Conservation (phyloP, 2,113 vertebrate genomes). For the Myrmophylax atrothorax region DNA sequence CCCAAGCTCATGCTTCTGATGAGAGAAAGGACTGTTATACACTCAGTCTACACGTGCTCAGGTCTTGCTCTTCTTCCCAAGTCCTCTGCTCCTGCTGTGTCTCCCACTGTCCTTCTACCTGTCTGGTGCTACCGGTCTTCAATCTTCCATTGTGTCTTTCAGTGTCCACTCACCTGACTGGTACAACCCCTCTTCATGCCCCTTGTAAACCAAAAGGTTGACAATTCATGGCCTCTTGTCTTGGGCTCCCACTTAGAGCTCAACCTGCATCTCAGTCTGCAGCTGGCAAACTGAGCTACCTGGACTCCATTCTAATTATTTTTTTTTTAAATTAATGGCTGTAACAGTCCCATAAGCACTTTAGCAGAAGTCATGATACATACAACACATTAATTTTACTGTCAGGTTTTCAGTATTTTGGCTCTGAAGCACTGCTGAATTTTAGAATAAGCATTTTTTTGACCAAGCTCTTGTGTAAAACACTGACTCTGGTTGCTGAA, state of each 20-base stretch:
- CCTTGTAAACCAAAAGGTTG: not conserved
- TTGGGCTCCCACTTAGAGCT: not conserved
- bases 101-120: fast-evolving
- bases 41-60: not conserved
- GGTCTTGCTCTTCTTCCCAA: fast-evolving
- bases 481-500: not conserved
- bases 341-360: not conserved
- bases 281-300: too few species aligned
- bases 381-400: not conserved
- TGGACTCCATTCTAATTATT: not conserved
- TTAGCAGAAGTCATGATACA: not conserved
- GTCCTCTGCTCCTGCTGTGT: fast-evolving
- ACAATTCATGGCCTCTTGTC: not conserved
- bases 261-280: too few species aligned
- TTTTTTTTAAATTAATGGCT: not conserved
- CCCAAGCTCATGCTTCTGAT: fast-evolving
- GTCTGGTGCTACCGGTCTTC: fast-evolving
- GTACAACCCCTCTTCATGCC: not conserved
- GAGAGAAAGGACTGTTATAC: fast-evolving
- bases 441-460: not conserved
- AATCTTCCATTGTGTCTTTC: not conserved
- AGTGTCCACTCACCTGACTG: not conserved
- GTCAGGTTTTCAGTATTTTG: not conserved
- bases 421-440: not conserved
- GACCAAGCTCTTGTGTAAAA: not conserved